phyloP scores from a whole-genome alignment of 2,797 vertebrate genomes.

The Gephyroberyx darwinii region DNA sequence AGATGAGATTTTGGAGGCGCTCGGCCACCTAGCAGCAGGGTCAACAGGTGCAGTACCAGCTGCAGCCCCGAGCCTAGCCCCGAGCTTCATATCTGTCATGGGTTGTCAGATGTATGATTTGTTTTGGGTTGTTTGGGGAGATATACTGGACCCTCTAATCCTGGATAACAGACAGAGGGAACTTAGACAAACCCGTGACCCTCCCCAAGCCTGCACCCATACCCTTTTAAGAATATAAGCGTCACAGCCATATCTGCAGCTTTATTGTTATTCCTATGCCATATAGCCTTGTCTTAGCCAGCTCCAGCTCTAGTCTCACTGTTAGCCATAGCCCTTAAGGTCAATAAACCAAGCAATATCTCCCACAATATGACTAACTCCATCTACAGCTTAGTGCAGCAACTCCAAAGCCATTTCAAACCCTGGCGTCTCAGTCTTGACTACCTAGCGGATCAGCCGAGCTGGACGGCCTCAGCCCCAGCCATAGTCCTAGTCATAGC shows the following conservation, averaged over 20 bases:
- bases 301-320: conserved; percentile 10
- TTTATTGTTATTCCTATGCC: conserved; percentile 16
- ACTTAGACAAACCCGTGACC: not conserved
- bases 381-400: not conserved
- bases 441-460: conserved; percentile 22
- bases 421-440: not conserved
- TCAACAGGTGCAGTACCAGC: conserved; percentile 11
- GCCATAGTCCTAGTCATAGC: no score
- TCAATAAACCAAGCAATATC: conserved; percentile 3
- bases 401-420: conserved; percentile 6
- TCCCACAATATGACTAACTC: not conserved
- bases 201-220: not conserved
- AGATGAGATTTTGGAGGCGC: conserved; percentile 17
- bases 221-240: conserved; percentile 16
- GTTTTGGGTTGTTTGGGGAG: conserved; percentile 23
- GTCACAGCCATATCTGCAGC: not conserved
- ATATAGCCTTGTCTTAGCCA: not conserved
- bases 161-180: conserved; percentile 13
- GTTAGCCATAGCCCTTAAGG: not conserved
- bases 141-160: conserved; percentile 26
- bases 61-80: not conserved
- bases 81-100: conserved; percentile 28
- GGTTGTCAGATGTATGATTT: conserved; percentile 29
- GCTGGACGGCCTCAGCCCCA: not conserved
- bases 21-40: not conserved